Conservation (phyloP, 1,140 invertebrate species). For the Cyclargus thomasi region DNA sequence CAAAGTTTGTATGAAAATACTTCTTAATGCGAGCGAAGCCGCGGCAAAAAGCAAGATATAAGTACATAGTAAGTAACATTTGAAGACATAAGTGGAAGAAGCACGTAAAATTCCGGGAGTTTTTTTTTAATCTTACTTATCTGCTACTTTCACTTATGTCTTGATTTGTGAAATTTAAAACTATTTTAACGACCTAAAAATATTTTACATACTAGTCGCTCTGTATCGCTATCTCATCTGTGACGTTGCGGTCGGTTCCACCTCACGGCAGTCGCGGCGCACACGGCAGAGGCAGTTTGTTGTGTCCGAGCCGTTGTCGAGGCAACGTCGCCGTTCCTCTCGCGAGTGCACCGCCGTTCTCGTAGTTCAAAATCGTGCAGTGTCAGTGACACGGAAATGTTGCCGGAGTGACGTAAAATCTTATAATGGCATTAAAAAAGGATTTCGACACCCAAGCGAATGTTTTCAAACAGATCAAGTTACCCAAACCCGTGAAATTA, state of each 20-base stretch:
- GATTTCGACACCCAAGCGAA: slow-evolving; percentile 61
- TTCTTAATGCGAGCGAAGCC: no score
- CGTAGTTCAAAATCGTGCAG: slow-evolving; percentile 43
- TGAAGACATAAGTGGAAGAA: no score
- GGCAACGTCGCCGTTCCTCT: slow-evolving; percentile 38
- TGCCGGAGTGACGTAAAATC: slow-evolving; percentile 41
- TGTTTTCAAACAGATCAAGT: slow-evolving; percentile 63
- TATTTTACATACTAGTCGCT: slow-evolving; percentile 10
- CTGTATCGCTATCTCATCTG: slow-evolving; percentile 36
- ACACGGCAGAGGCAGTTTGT: slow-evolving; percentile 52
- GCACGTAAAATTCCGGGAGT: no score
- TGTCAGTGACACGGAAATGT: slow-evolving; percentile 58
- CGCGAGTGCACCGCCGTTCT: slow-evolving; percentile 38
- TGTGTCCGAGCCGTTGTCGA: slow-evolving; percentile 59
- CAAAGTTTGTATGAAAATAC: no score
- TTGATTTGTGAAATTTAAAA: no score
- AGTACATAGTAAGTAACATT: no score
- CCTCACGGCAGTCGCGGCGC: slow-evolving; percentile 29
- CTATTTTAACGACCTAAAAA: no score
- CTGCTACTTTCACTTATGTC: no score
- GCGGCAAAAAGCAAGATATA: no score
- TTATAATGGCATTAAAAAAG: slow-evolving; percentile 69
- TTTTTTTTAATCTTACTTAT: no score
- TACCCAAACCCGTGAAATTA: slow-evolving; percentile 57
- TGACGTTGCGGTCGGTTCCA: slow-evolving; percentile 40